Conservation (phyloP, 23 tunicate species). For the Ciona savignyi region DNA sequence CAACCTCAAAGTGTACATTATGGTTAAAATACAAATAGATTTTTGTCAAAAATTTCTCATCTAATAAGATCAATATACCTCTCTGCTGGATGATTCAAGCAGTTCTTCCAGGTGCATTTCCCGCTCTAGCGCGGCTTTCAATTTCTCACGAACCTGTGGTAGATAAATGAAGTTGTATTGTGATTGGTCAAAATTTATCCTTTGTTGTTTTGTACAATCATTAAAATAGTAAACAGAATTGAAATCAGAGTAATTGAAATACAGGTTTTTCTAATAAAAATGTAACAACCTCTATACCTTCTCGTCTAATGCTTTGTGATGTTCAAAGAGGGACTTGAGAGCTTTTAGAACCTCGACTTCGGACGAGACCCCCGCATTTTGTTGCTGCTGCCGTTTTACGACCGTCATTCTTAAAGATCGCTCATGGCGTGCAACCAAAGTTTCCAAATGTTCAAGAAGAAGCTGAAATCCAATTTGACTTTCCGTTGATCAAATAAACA, state of each 20-base stretch:
- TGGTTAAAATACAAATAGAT: too few species aligned
- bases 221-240: too few species aligned
- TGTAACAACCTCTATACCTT: conserved; percentile 23
- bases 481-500: too few species aligned
- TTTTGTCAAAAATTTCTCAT: too few species aligned
- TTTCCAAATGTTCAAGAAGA: conserved; percentile 78
- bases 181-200: too few species aligned
- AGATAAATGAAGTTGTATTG: too few species aligned
- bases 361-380: conserved; percentile 78
- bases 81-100: conserved; percentile 56
- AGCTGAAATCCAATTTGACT: too few species aligned
- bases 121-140: conserved; percentile 70
- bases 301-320: conserved; percentile 94
- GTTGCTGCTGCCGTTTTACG: conserved; percentile 74
- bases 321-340: conserved; percentile 89
- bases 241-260: too few species aligned
- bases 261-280: too few species aligned
- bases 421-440: conserved; percentile 87
- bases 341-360: conserved; percentile 99
- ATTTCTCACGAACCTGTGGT: conserved; percentile 79
- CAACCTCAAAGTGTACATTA: too few species aligned
- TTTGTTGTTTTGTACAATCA: too few species aligned
- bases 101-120: conserved; percentile 88
- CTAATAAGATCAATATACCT: too few species aligned
- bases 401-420: conserved; percentile 84